These are phyloP conservation scores for Drosophila elegans DNA, from an alignment of 1,140 invertebrate genomes.

Conservation along the genomic window DNA sequence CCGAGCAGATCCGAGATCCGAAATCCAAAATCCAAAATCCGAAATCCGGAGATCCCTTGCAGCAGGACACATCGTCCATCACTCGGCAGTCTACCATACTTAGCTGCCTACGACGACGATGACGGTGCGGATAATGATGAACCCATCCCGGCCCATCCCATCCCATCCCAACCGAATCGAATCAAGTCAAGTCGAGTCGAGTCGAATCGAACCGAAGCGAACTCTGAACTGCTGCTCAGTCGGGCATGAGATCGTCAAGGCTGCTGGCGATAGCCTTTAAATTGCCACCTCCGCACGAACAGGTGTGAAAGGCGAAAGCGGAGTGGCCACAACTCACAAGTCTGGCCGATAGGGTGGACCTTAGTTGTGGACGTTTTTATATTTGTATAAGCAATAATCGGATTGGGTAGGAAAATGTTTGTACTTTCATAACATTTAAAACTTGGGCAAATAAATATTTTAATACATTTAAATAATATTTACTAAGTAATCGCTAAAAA, in stretches of 20 bases:
- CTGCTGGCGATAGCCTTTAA: conserved; percentile 74
- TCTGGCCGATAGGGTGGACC: not conserved
- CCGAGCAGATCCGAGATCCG: not conserved
- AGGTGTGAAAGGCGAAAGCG: not conserved
- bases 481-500: no score
- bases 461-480: no score
- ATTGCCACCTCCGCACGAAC: conserved; percentile 55
- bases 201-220: conserved; percentile 17
- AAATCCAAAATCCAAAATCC: no score
- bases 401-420: no score
- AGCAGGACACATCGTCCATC: conserved; percentile 68
- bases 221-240: conserved; percentile 65
- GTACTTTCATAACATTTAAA: no score
- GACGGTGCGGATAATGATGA: conserved; percentile 45
- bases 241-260: conserved; percentile 76
- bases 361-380: not conserved
- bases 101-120: not conserved
- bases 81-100: conserved; percentile 37
- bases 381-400: not conserved
- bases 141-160: not conserved
- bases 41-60: conserved; percentile 17
- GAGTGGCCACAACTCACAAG: not conserved
- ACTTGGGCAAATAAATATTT: no score
- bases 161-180: not conserved
- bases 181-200: not conserved